Conservation (phyloP, 2,888 invertebrate species). For the Mesoligia furuncula region DNA sequence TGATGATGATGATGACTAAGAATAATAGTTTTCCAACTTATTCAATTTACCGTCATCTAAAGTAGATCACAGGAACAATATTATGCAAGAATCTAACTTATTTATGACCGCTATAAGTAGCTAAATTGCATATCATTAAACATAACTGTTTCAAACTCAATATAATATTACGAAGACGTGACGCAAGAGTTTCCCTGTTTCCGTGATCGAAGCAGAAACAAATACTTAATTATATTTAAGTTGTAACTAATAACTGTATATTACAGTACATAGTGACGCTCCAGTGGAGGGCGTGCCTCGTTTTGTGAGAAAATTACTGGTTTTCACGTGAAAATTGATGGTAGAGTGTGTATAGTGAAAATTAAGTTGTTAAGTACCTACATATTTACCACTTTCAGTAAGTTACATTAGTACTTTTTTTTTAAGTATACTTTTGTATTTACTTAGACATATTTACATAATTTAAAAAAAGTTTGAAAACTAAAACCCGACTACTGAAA, state of each 20-base stretch:
- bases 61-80: slow-evolving; percentile 5
- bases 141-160: slow-evolving; percentile 14
- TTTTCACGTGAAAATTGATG: slow-evolving; percentile 19
- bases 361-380: background rate
- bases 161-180: slow-evolving; percentile 18
- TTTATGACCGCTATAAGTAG: background rate
- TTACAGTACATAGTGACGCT: slow-evolving; percentile 26
- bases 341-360: slow-evolving; percentile 4
- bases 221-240: slow-evolving; percentile 33
- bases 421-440: too few species aligned
- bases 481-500: too few species aligned
- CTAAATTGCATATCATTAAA: slow-evolving; percentile 36
- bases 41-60: background rate
- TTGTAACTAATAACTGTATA: slow-evolving; percentile 26
- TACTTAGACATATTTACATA: too few species aligned
- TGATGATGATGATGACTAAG: too few species aligned
- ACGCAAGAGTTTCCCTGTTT: slow-evolving; percentile 17
- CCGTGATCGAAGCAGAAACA: slow-evolving; percentile 28
- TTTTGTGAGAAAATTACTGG: slow-evolving; percentile 27
- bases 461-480: too few species aligned
- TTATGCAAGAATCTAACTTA: slow-evolving; percentile 17
- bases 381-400: background rate
- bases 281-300: slow-evolving; percentile 2
- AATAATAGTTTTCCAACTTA: background rate
- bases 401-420: background rate